Percentiles rank a stretch among this genome's conserved stretches.
Conservation (phyloP, 2,113 vertebrate genomes). For the Galeopterus variegatus region DNA sequence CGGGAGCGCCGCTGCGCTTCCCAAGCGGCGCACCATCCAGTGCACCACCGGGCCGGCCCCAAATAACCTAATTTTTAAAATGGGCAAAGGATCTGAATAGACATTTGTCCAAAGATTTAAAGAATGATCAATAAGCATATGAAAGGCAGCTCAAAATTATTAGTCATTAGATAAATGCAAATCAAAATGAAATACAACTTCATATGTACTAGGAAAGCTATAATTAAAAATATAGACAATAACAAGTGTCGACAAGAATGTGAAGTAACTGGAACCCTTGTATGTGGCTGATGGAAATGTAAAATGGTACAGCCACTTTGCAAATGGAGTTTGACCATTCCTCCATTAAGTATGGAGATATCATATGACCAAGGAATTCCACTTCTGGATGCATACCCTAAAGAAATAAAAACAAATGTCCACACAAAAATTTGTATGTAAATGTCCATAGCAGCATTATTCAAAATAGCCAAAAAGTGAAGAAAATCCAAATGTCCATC, state of each 20-base stretch:
- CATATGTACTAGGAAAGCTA: neutral
- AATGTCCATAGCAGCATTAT: neutral
- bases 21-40: too few relatives aligned
- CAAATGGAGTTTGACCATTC: neutral
- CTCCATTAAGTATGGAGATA: neutral
- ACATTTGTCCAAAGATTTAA: neutral
- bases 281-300: neutral
- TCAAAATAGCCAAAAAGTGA: neutral
- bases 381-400: neutral
- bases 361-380: neutral
- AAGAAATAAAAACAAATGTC: neutral
- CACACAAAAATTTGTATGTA: neutral
- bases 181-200: neutral
- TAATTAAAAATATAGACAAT: neutral
- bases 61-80: neutral
- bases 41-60: too few relatives aligned
- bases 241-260: neutral
- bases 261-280: neutral
- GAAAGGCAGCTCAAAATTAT: neutral
- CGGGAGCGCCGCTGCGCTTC: too few relatives aligned
- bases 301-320: neutral
- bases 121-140: neutral
- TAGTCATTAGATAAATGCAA: neutral
- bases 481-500: neutral
- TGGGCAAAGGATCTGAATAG: neutral